Percentiles rank a stretch among this genome's conserved stretches.
Conservation (phyloP, 2,888 invertebrate species). For the Xestia xanthographa region DNA sequence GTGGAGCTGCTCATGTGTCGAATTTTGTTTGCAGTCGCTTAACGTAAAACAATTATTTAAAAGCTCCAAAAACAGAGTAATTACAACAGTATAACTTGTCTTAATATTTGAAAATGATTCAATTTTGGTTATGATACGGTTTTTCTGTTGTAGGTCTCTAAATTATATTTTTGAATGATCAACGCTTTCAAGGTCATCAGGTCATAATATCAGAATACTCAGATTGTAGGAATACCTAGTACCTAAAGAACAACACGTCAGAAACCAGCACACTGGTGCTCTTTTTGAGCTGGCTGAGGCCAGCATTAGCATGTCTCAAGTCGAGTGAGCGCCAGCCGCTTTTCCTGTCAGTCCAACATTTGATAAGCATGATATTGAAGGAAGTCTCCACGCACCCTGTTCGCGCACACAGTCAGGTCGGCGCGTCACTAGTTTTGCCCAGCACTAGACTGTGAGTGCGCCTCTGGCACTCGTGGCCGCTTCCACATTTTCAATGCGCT, state of each 20-base stretch:
- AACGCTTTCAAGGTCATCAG: neutral
- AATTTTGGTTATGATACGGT: neutral
- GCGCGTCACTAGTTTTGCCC: conserved; percentile 74
- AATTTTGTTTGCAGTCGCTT: neutral
- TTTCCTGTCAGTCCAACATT: neutral
- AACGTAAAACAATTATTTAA: neutral
- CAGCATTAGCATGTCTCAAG: neutral
- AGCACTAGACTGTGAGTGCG: conserved; percentile 63
- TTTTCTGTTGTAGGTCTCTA: neutral
- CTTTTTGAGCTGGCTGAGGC: neutral
- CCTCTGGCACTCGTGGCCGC: conserved; percentile 53
- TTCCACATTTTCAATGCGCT: conserved; percentile 62
- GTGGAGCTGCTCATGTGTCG: conserved; percentile 50
- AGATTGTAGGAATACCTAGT: neutral
- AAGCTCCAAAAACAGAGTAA: neutral
- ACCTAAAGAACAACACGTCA: neutral
- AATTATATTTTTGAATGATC: neutral
- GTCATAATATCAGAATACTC: neutral
- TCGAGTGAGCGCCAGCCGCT: neutral
- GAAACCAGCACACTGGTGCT: neutral
- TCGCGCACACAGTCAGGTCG: conserved; percentile 73
- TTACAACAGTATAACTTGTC: neutral
- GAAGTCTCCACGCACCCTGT: conserved; percentile 65
- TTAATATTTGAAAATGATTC: neutral
- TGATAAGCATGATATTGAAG: neutral